phyloP scores from a whole-genome alignment of 2,113 vertebrate genomes.

The Psophia crepitans region DNA sequence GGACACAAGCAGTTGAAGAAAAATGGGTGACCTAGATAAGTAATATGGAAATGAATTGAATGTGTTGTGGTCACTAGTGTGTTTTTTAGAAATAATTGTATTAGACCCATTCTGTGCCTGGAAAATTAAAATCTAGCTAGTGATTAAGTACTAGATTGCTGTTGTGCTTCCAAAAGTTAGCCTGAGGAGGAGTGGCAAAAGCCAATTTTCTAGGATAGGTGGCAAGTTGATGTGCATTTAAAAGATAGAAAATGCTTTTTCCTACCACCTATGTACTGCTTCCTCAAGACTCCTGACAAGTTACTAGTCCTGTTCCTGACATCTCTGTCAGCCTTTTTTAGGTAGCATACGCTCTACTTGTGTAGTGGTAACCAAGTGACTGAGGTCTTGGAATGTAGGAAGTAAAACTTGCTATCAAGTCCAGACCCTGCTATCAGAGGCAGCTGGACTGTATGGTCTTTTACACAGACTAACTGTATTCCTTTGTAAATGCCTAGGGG shows the following conservation, averaged over 20 bases:
- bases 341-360: not conserved
- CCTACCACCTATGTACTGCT: no score
- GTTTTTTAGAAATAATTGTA: not conserved
- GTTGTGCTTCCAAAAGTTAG: not conserved
- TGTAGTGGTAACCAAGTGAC: not conserved
- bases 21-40: not conserved
- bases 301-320: no score
- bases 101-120: not conserved
- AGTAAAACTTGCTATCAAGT: not conserved
- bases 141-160: not conserved
- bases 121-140: not conserved
- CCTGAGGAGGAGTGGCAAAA: not conserved
- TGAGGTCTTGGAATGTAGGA: not conserved
- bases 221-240: not conserved
- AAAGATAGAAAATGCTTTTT: no score
- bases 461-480: not conserved
- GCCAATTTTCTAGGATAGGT: not conserved
- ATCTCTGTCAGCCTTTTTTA: not conserved
- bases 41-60: not conserved
- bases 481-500: not conserved
- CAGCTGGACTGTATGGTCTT: not conserved
- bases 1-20: not conserved
- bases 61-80: not conserved
- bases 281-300: no score
- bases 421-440: not conserved